Evolutionary conservation across 2,113 vertebrate species (phyloP).

Genomic region (Nothobranchius kuhntae): DNA sequence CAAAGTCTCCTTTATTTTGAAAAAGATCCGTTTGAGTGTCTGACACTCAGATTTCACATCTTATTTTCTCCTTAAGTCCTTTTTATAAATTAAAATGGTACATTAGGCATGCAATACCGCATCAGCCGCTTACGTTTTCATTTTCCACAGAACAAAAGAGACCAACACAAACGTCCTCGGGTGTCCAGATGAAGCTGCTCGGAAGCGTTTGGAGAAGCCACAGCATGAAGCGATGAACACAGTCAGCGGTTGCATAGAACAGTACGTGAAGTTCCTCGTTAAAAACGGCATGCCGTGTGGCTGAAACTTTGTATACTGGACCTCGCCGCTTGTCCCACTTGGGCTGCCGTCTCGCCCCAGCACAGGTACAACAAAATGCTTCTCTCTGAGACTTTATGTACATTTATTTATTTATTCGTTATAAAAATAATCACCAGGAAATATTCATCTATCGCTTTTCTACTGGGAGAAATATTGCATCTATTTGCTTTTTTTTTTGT

Average conservation of each 20-base stretch:
- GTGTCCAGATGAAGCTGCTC: slow-evolving; percentile 71
- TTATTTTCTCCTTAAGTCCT: slow-evolving; percentile 66
- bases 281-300: slow-evolving; percentile 73
- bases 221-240: slow-evolving; percentile 74
- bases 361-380: slow-evolving; percentile 67
- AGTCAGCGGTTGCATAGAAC: slow-evolving; percentile 78
- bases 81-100: slow-evolving; percentile 78
- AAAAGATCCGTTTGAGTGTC: slow-evolving; percentile 75
- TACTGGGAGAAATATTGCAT: slow-evolving; percentile 54
- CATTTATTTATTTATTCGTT: slow-evolving; percentile 48
- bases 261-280: slow-evolving; percentile 74
- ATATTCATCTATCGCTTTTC: slow-evolving; percentile 57
- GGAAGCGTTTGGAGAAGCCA: slow-evolving; percentile 65
- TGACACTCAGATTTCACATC: slow-evolving; percentile 71
- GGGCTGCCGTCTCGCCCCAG: slow-evolving; percentile 46
- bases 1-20: slow-evolving; percentile 73
- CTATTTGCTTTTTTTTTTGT: slow-evolving; percentile 26
- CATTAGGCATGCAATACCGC: slow-evolving; percentile 80
- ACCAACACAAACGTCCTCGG: slow-evolving; percentile 52
- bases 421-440: slow-evolving; percentile 72
- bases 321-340: slow-evolving; percentile 45
- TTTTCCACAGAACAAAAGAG: slow-evolving; percentile 70
- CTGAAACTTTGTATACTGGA: slow-evolving; percentile 66
- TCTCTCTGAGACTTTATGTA: slow-evolving; percentile 73
- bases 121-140: slow-evolving; percentile 72